Evolutionary conservation across 2,888 invertebrate species (phyloP), one percentile per base, ranked within the genome.

Genomic region (Lasioglossum malachurum): DNA sequence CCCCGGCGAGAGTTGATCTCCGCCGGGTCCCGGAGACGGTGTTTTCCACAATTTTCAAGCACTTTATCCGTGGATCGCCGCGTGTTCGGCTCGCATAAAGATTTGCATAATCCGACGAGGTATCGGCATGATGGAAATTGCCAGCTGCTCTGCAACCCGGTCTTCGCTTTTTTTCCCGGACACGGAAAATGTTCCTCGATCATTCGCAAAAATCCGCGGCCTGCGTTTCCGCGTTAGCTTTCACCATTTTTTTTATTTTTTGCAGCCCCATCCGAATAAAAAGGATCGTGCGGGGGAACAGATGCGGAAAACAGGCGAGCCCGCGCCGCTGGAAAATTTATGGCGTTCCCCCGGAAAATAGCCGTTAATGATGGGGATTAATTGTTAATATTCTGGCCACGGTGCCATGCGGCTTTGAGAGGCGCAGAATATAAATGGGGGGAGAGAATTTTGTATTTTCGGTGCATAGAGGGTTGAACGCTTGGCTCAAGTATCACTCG

Each of bases 101-200:
- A 91, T 91, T 87, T 89, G 46, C 87, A 90, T 90, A 90, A 90
- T 88, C 84, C 86, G 31, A 76, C 82, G 76, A 31, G 75, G 64
- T 80, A 80, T 74, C 81, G 80, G 31, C 75, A 41, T 31, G 69
- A 35, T 76, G 85, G 80, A 86, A 89, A 90, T 81, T 87, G 82
- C 57, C 82, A 69, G 16, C 75, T 64, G 78, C 53, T 81, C 53
- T 8, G 41, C 64, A 74, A 81, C 78, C 57, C 75, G 80, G 84
- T 82, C 77, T n/a, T 35, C 49, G 57, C 23, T 78, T 71, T 78
- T 46, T 23, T 44, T 5, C 5, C 46, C 16, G 7, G 4, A 31
- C 44, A 14, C 31, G 46, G 19, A 74, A 74, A 82, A 71, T 49
- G 35, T 4, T 16, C 31, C 2, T 14, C 44, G 72, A 41, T 73